Evolutionary conservation across 1,140 invertebrate species (phyloP).

Genomic region (Drosophila sulfurigaster): DNA sequence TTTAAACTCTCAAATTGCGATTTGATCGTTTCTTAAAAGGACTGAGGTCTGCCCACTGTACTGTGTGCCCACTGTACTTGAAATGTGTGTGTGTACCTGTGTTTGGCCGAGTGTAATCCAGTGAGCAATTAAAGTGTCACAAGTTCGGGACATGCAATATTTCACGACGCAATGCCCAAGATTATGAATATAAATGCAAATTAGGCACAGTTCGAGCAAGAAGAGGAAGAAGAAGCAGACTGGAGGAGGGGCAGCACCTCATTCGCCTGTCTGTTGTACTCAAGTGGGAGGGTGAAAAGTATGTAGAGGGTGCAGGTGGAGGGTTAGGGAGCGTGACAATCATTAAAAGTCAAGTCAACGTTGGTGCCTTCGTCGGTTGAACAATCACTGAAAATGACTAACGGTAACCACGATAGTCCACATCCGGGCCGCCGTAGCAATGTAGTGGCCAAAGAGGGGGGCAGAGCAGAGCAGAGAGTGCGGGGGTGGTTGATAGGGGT

Average conservation of each 20-base stretch:
- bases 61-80: constrained; percentile 30
- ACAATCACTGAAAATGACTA: constrained; percentile 84
- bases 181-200: constrained; percentile 84
- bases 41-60: background rate
- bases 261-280: constrained; percentile 66
- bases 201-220: constrained; percentile 56
- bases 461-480: background rate
- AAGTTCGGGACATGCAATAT: constrained; percentile 81
- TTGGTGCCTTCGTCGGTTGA: constrained; percentile 67
- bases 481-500: background rate
- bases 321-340: constrained; percentile 74
- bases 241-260: background rate
- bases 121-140: constrained; percentile 82
- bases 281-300: constrained; percentile 3
- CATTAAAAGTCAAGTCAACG: constrained; percentile 80
- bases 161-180: constrained; percentile 80
- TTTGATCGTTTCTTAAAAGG: constrained; percentile 3
- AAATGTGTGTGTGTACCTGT: constrained; percentile 1
- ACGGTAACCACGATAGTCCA: constrained; percentile 82
- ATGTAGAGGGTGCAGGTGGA: constrained; percentile 8
- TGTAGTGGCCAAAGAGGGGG: constrained; percentile 3
- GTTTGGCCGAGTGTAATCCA: constrained; percentile 42
- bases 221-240: constrained; percentile 11
- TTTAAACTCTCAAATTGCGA: background rate
- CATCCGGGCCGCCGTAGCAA: constrained; percentile 67